These are phyloP conservation scores for Miichthys miiuy DNA, from an alignment of 2,797 vertebrate genomes.

Conservation along the genomic window DNA sequence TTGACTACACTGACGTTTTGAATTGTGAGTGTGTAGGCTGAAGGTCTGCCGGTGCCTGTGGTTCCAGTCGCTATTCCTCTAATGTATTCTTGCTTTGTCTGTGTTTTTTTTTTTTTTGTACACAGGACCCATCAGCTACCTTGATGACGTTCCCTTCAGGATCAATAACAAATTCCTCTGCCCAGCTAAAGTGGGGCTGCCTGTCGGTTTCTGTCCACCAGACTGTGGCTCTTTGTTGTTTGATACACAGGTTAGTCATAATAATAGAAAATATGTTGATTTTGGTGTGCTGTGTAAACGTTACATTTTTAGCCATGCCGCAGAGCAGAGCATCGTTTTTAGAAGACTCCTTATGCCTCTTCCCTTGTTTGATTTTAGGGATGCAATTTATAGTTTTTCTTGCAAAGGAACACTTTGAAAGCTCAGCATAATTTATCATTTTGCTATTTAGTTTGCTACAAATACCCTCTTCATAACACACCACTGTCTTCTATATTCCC, in stretches of 20 bases:
- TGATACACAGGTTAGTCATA: constrained; percentile 88
- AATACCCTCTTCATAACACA: no score
- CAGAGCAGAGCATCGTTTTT: not conserved
- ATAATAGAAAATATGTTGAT: not conserved
- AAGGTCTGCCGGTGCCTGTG: not conserved
- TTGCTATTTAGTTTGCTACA: no score
- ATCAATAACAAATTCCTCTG: constrained; percentile 96
- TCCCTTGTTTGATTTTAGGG: no score
- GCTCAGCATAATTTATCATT: no score
- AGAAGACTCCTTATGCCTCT: not conserved
- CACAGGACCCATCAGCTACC: constrained; percentile 94
- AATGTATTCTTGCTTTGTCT: not conserved
- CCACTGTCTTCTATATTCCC: no score
- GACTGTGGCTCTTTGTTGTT: constrained; percentile 88
- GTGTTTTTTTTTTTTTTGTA: not conserved
- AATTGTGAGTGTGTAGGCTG: not conserved
- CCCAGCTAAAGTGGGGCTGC: constrained; percentile 96
- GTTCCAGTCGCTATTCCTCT: not conserved
- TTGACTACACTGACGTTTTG: constrained; percentile 4
- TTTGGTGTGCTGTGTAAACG: not conserved
- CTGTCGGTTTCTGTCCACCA: constrained; percentile 93
- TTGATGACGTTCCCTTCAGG: constrained; percentile 99
- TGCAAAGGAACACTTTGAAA: no score
- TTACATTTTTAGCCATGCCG: not conserved
- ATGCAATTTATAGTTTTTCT: no score